phyloP scores from a whole-genome alignment of 2,888 invertebrate genomes.

The Tachina lurida region DNA sequence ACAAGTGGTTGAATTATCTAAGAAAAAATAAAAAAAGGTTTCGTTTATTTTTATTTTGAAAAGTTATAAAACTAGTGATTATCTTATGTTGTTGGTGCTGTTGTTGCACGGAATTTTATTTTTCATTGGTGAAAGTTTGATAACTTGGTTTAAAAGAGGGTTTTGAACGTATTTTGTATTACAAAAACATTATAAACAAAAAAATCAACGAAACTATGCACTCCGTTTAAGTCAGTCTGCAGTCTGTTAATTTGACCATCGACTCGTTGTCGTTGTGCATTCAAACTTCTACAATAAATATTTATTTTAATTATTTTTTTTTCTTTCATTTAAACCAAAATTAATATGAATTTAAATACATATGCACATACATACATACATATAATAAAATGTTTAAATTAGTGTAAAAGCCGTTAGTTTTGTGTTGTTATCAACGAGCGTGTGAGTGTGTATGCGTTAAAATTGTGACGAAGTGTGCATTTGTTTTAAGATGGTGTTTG shows the following conservation, averaged over 20 bases:
- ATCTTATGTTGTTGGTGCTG: conserved; percentile 10
- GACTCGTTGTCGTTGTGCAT: conserved; percentile 4
- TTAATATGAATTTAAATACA: conserved; percentile 36
- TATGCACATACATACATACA: conserved; percentile 14
- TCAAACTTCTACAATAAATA: neutral
- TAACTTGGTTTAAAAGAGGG: conserved; percentile 62
- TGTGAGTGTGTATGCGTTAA: conserved; percentile 4
- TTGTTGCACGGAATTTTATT: conserved; percentile 27
- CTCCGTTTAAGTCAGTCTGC: conserved; percentile 17
- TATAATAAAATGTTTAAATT: conserved; percentile 32
- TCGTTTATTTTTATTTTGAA: neutral
- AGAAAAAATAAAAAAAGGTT: neutral
- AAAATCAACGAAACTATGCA: conserved; percentile 48
- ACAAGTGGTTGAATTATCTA: conserved; percentile 10
- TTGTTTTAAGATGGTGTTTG: conserved; percentile 30
- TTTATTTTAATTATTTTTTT: conserved; percentile 25
- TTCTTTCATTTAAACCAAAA: conserved; percentile 26
- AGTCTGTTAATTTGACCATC: neutral
- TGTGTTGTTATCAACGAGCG: neutral
- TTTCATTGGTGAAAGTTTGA: conserved; percentile 66
- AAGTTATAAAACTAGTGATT: conserved; percentile 12
- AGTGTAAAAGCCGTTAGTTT: conserved; percentile 52
- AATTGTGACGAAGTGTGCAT: conserved; percentile 33
- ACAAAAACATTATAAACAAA: neutral
- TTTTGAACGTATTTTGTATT: conserved; percentile 26